These are phyloP conservation scores for Pogonophryne albipinna DNA, from an alignment of 2,797 vertebrate genomes.

Conservation along the genomic window DNA sequence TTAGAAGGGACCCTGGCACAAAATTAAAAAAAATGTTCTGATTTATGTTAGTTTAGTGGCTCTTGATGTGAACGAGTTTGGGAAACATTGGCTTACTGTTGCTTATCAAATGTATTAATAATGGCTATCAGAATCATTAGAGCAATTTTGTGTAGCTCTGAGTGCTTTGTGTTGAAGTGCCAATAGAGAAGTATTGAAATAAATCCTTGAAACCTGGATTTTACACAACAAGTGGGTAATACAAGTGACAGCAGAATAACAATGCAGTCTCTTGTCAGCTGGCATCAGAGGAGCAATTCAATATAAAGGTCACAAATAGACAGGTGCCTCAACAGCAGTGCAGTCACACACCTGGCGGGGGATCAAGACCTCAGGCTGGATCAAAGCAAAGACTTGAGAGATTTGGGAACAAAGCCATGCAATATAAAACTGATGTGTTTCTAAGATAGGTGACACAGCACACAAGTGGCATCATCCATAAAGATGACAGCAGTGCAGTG, in stretches of 20 bases:
- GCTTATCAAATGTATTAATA: background rate
- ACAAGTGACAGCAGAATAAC: background rate
- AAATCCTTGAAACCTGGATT: slow-evolving; percentile 1
- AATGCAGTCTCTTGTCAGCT: background rate
- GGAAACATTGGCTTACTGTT: background rate
- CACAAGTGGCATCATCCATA: slow-evolving; percentile 41
- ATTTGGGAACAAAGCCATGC: slow-evolving; percentile 40
- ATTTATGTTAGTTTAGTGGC: no score
- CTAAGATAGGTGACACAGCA: slow-evolving; percentile 15
- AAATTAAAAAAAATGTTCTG: no score
- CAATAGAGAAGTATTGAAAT: background rate
- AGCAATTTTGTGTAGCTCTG: background rate
- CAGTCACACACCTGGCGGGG: slow-evolving; percentile 14
- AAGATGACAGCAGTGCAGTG: slow-evolving; percentile 34
- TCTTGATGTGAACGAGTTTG: no score
- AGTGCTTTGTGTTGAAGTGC: slow-evolving; percentile 12
- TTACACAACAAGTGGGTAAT: background rate
- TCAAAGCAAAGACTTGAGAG: slow-evolving; percentile 26
- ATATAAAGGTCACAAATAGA: slow-evolving; percentile 13
- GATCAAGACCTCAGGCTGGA: slow-evolving; percentile 35
- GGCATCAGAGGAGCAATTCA: slow-evolving; percentile 17
- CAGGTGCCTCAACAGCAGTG: slow-evolving; percentile 27
- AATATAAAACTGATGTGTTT: slow-evolving; percentile 27
- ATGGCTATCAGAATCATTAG: background rate
- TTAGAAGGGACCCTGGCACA: no score